Evolutionary conservation across 2,113 vertebrate genomes (phyloP), one percentile per base, ranked within the genome.

Genomic region (Poeciliopsis turrubarensis): DNA sequence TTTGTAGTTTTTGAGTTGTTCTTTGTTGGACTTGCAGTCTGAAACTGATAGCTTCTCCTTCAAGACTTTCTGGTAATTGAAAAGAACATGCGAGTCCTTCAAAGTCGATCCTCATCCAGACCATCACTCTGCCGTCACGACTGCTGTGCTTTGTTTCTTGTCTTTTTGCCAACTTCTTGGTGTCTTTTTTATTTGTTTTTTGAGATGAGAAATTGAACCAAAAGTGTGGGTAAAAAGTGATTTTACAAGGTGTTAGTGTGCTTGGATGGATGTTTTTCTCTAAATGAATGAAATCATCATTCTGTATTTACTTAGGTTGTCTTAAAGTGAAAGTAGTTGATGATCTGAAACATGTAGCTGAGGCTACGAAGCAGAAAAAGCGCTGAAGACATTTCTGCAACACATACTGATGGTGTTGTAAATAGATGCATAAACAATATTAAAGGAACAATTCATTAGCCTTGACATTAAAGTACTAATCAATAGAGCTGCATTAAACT

Each of bases 381-480:
- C 0, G 9, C 5, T 57, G 25, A 57, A 57, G 22, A 57, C 7
- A 19, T 47, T 60, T 79, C 83, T 47, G 78, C 69, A 73, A 74
- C 81, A 85, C 89, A 91, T 83, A 86, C 89, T 83, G 77, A 93
- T 92, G 87, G 78, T 1, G 29, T 81, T 71, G 86, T 89, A 92
- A 93, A 91, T 85, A 90, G 89, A 93, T 91, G 89, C 87, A 87
- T 90, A 89, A 92, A 92, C 80, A 78, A 87, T 89, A 92, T 94
- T 95, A 93, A 93, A 91, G 91, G 86, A 94, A 92, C 93, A 87
- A 95, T 94, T 94, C 89, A 94, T 94, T 94, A 94, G 88, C 82
- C 74, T 82, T 89, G 88, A 89, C 92, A 91, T 93, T 92, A 91
- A 94, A 92, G 92, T 91, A 86, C 87, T 92, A 92, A 94, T 95